Evolutionary conservation across 2,888 invertebrate genomes (phyloP), one percentile per base, ranked within the genome.

Genomic region (Dynastes maya): DNA sequence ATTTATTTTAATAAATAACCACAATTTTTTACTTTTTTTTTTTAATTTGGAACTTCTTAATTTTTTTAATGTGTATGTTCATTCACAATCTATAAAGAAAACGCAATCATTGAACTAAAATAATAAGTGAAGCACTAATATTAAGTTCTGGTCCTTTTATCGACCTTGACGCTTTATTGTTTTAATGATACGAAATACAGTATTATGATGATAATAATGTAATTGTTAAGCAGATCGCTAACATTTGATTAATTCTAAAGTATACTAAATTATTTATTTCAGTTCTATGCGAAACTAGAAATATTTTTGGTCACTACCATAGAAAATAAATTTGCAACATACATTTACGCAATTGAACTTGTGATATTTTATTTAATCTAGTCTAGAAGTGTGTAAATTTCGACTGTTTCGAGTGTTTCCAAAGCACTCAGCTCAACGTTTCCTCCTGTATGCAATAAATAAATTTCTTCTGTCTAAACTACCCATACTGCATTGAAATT

Each of bases 321-420:
- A 32, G 11, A 22, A 22, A 68, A 68, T 49, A 49, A 68, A 68
- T 51, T 68, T 27, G 16, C 6, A 4, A 22, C 40, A 58, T 55
- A 72, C 9, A 22, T 72, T 72, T 58, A 71, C 37, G 71, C 71
- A 72, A 72, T 55, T 72, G 58, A 55, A 72, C 37, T 29, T 58
- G 72, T 72, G 72, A 72, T 72, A 72, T 72, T 72, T 58, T 72
- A 61, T 72, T 58, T 72, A 72, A 72, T 72, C 72, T 72, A 72
- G 72, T 72, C 72, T 72, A 55, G 9, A 58, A 72, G 72, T 72
- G 58, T 72, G 51, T 70, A 58, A 55, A 58, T 58, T 72, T 72
- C 51, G 58, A 72, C 58, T 72, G 72, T 58, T 22, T 51, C 13
- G 58, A 40, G 58, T 22, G 58, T 58, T 40, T 72, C n/a, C 51